These are phyloP conservation scores for Papilio aristodemus DNA, from an alignment of 1,140 invertebrate genomes.

Conservation along the genomic window DNA sequence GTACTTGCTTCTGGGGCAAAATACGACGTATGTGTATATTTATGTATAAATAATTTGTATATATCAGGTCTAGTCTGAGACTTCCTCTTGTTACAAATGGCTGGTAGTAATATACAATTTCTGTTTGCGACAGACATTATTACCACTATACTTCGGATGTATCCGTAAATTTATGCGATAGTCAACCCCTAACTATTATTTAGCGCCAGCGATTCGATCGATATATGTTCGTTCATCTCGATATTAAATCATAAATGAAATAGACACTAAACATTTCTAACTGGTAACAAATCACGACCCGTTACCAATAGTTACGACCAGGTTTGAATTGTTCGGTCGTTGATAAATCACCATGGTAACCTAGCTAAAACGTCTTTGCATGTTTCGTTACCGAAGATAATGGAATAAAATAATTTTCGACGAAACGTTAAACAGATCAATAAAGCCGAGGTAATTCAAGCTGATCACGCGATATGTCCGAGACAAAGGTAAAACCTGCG, in stretches of 20 bases:
- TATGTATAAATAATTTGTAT: too few species aligned
- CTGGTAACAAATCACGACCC: conserved; percentile 31
- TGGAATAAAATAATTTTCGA: conserved; percentile 74
- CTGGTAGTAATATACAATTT: too few species aligned
- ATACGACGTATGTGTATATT: too few species aligned
- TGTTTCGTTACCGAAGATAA: conserved; percentile 62
- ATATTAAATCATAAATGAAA: not conserved
- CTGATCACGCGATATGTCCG: conserved; percentile 71
- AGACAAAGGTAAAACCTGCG: conserved; percentile 59
- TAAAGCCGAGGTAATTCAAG: conserved; percentile 68
- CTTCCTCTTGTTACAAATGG: too few species aligned
- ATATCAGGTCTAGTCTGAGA: too few species aligned
- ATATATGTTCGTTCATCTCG: not conserved
- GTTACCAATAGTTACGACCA: conserved; percentile 9
- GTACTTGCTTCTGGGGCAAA: not conserved
- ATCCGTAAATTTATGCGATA: too few species aligned
- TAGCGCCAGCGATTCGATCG: not conserved
- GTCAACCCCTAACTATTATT: too few species aligned
- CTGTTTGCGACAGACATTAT: too few species aligned
- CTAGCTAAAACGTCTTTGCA: conserved; percentile 49
- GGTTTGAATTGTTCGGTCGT: conserved; percentile 47
- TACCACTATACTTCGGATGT: too few species aligned
- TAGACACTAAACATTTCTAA: not conserved
- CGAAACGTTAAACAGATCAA: conserved; percentile 71
- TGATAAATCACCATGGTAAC: conserved; percentile 58